phyloP scores from a whole-genome alignment of 2,888 invertebrate species.

The Leptogaster cylindrica region DNA sequence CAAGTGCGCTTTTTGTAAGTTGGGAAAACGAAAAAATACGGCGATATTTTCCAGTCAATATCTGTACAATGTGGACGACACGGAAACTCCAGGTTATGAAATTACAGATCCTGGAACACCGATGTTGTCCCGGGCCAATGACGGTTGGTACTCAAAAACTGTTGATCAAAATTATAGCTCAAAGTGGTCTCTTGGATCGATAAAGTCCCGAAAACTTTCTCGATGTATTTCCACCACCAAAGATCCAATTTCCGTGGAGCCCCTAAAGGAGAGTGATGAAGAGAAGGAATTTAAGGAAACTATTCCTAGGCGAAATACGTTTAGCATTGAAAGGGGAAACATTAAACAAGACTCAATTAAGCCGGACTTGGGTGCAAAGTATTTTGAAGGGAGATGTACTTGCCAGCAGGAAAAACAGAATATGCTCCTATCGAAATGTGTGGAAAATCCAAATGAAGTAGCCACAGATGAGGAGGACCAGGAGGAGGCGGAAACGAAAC shows the following conservation, averaged over 20 bases:
- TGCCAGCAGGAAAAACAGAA: no score
- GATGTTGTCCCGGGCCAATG: slow-evolving; percentile 66
- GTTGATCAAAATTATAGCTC: slow-evolving; percentile 52
- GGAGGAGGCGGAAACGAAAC: slow-evolving; percentile 55
- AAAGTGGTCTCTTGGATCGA: slow-evolving; percentile 55
- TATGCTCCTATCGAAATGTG: slow-evolving; percentile 52
- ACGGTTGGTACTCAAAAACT: slow-evolving; percentile 53
- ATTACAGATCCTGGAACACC: slow-evolving; percentile 71
- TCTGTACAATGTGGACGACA: slow-evolving; percentile 66
- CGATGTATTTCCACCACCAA: slow-evolving; percentile 1
- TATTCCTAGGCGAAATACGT: slow-evolving; percentile 63
- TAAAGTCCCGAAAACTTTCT: background rate
- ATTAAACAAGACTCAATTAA: slow-evolving; percentile 55
- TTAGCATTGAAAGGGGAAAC: slow-evolving; percentile 67
- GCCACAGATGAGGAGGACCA: slow-evolving; percentile 48
- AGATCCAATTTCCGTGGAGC: background rate
- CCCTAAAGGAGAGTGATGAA: slow-evolving; percentile 12
- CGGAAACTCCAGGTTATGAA: slow-evolving; percentile 69
- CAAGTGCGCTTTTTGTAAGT: slow-evolving; percentile 6
- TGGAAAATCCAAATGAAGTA: slow-evolving; percentile 60
- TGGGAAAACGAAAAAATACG: slow-evolving; percentile 51
- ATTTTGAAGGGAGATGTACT: slow-evolving; percentile 59
- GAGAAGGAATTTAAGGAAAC: slow-evolving; percentile 50
- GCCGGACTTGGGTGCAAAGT: slow-evolving; percentile 52
- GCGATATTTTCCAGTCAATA: slow-evolving; percentile 58